These are phyloP conservation scores for Drosophila eohydei DNA, from an alignment of 2,888 invertebrate genomes.

Conservation along the genomic window DNA sequence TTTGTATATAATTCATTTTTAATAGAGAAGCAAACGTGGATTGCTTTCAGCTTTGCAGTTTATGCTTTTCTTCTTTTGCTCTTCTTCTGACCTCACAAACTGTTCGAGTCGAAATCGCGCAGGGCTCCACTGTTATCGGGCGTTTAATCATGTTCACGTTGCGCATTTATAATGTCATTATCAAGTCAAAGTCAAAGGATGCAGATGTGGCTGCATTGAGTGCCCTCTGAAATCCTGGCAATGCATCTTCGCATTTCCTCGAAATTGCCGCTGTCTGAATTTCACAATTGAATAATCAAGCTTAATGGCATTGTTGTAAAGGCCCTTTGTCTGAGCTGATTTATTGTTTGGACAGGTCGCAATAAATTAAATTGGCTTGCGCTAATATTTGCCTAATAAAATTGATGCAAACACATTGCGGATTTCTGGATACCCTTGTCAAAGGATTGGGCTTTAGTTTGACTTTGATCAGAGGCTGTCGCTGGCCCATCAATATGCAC, in stretches of 20 bases:
- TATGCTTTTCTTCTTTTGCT: background rate
- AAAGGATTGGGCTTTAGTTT: slow-evolving; percentile 52
- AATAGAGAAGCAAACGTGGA: slow-evolving; percentile 71
- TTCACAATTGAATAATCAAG: slow-evolving; percentile 77
- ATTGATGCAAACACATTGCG: slow-evolving; percentile 49
- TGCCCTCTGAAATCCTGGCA: slow-evolving; percentile 54
- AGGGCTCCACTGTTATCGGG: slow-evolving; percentile 59
- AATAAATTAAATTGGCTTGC: slow-evolving; percentile 67
- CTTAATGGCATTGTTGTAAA: slow-evolving; percentile 59
- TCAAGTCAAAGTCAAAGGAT: slow-evolving; percentile 39
- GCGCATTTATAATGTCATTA: slow-evolving; percentile 72
- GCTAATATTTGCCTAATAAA: slow-evolving; percentile 75
- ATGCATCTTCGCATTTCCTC: slow-evolving; percentile 68
- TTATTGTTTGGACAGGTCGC: slow-evolving; percentile 64
- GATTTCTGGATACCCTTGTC: slow-evolving; percentile 49
- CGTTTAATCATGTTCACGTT: slow-evolving; percentile 63
- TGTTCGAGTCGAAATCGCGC: slow-evolving; percentile 31
- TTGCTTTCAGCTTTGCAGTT: slow-evolving; percentile 24
- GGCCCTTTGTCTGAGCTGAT: slow-evolving; percentile 45
- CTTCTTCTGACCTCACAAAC: slow-evolving; percentile 49
- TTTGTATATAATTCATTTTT: slow-evolving; percentile 76
- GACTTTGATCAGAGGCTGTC: slow-evolving; percentile 30
- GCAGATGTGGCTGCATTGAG: slow-evolving; percentile 29
- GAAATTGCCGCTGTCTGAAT: slow-evolving; percentile 64
- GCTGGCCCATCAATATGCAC: slow-evolving; percentile 69